Base-by-base conservation (phyloP, 2,888 invertebrate species). In the Temnothorax rugatulus region DNA sequence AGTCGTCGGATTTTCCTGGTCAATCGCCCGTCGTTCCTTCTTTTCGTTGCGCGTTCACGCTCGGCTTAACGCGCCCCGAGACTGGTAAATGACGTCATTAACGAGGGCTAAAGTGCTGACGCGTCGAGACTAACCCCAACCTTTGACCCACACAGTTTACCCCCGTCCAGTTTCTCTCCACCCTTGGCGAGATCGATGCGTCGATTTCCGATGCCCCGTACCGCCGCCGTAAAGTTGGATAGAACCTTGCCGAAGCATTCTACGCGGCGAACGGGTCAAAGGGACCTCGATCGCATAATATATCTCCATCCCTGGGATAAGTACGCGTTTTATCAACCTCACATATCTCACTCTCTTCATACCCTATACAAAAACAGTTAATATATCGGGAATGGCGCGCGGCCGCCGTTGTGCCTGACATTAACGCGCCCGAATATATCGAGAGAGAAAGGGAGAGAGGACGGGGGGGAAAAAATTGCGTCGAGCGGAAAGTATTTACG, bases 51-150 rank as follows among this genome's bases (percentile, higher is more conserved):
- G 61, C 64, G 68, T 84, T 84, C 86, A 84, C 76, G 84, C 82
- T 85, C 84, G 85, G 81, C 86, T 84, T 85, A 86, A 73, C 63
- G 87, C 86, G 83, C 89, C 82, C 84, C 74, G 90, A 90, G 92
- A 91, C 92, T 91, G 88, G 92, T 93, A 93, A 93, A 93, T 92
- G 91, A 93, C 90, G 91, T 93, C 92, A 93, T 93, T 93, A 93
- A 93, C 91, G 92, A 92, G 87, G 59, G 89, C 90, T 90, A 93
- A 93, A 93, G 91, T 90, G 93, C 93, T 93, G 93, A 93, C 93
- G 92, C 91, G 91, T 90, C 89, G 90, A 89, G 91, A 91, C 92
- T 91, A 90, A 90, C 91, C 89, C 90, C 86, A 88, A 88, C 89
- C 90, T 89, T 90, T 90, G 90, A 92, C 88, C 88, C 90, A 87